phyloP scores from a whole-genome alignment of 2,113 vertebrate genomes.

The Pelobates fuscus region DNA sequence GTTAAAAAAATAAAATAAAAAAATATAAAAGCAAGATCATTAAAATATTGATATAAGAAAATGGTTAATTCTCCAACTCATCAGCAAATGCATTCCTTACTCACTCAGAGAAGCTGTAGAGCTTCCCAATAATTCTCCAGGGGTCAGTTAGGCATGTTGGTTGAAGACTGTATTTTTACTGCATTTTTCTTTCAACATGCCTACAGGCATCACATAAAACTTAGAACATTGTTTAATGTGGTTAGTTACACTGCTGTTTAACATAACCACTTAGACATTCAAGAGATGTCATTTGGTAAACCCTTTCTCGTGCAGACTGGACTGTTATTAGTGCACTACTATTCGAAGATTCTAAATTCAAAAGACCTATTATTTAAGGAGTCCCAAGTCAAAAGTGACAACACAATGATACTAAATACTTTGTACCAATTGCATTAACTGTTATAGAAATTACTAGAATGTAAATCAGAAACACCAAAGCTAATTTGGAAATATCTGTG shows the following conservation, averaged over 20 bases:
- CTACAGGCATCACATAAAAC: background rate
- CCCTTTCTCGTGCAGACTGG: background rate
- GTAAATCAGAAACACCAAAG: no score
- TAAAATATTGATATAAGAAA: no score
- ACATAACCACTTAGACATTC: constrained; percentile 1
- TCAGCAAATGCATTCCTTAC: background rate
- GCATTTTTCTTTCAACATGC: background rate
- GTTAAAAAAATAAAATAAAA: no score
- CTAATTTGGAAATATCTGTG: no score
- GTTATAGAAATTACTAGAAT: no score
- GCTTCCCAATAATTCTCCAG: background rate
- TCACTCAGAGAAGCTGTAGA: background rate
- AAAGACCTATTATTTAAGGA: background rate
- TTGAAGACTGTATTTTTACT: background rate
- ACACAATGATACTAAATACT: no score
- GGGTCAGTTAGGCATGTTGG: background rate
- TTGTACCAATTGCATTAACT: no score
- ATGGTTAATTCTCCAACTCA: no score
- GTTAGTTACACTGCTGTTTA: constrained; percentile 1
- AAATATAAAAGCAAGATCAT: no score
- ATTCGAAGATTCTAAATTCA: background rate
- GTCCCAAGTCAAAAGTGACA: background rate
- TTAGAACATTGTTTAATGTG: constrained; percentile 6
- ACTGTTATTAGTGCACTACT: background rate
- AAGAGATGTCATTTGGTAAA: background rate